A percentile compares a stretch with the other conserved stretches of the same genome.
These are phyloP conservation scores for Phania funesta DNA, from an alignment of 2,888 invertebrate genomes.

Conservation along the genomic window DNA sequence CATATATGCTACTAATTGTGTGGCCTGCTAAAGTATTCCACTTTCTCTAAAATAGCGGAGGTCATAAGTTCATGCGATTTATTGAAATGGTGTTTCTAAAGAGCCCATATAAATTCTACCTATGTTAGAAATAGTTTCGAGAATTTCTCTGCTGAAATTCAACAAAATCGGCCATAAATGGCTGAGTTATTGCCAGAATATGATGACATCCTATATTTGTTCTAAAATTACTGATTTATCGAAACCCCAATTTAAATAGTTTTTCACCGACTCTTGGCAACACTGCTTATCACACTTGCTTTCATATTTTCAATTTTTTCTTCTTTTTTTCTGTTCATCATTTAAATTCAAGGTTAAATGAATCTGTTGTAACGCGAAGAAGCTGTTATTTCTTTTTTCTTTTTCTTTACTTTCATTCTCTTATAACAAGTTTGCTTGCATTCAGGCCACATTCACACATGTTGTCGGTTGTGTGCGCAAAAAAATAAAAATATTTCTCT, in stretches of 20 bases:
- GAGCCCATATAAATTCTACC: too few relatives aligned
- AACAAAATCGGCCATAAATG: too few relatives aligned
- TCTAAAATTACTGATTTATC: too few relatives aligned
- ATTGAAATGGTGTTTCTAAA: too few relatives aligned
- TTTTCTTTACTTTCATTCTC: slow-evolving; percentile 9
- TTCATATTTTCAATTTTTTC: neutral
- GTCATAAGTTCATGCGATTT: too few relatives aligned
- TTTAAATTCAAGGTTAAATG: slow-evolving; percentile 26
- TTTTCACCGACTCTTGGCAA: neutral
- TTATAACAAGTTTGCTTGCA: neutral
- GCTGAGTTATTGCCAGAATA: too few relatives aligned
- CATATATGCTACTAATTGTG: too few relatives aligned
- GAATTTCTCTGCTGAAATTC: too few relatives aligned
- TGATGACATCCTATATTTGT: too few relatives aligned
- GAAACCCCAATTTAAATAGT: neutral
- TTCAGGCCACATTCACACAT: neutral
- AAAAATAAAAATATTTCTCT: neutral
- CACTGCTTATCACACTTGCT: neutral
- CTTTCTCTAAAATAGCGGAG: too few relatives aligned
- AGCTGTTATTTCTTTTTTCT: neutral
- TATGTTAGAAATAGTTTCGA: too few relatives aligned
- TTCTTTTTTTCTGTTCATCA: neutral
- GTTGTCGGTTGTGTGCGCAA: neutral
- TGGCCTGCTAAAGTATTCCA: too few relatives aligned
- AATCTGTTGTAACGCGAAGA: neutral